phyloP scores from a whole-genome alignment of 1,140 invertebrate genomes.

The Sitobion miscanthi region DNA sequence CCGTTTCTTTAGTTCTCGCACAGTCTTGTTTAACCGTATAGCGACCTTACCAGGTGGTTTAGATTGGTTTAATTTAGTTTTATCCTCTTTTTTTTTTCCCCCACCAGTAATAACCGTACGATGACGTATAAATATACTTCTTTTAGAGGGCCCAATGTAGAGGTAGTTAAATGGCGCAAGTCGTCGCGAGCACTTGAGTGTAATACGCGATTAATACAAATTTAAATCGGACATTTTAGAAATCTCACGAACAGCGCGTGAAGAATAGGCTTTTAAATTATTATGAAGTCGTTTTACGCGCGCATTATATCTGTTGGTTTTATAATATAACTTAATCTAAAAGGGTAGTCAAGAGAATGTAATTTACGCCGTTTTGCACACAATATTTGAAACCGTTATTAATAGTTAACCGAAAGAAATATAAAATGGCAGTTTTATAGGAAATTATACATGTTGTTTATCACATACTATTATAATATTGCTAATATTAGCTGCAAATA shows the following conservation, averaged over 20 bases:
- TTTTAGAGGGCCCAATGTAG: neutral
- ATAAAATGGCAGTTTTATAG: constrained; percentile 16
- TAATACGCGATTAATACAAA: neutral
- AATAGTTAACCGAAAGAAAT: constrained; percentile 19
- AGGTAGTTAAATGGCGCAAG: neutral
- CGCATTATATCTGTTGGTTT: neutral
- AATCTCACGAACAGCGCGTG: neutral
- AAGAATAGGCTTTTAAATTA: neutral
- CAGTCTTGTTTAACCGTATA: neutral
- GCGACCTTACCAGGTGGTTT: neutral
- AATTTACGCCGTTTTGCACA: constrained; percentile 6
- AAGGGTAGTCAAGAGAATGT: neutral
- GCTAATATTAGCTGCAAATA: neutral
- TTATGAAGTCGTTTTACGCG: neutral
- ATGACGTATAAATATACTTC: neutral
- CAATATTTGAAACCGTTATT: neutral
- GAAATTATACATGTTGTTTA: neutral
- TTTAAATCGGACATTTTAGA: neutral
- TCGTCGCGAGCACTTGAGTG: neutral
- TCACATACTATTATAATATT: neutral
- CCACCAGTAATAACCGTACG: too few relatives aligned
- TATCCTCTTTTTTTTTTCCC: neutral
- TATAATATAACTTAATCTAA: neutral
- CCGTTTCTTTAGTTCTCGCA: neutral
- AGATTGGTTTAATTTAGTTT: constrained; percentile 1